Conservation (phyloP, 2,888 invertebrate species). For the Melinaea menophilus region DNA sequence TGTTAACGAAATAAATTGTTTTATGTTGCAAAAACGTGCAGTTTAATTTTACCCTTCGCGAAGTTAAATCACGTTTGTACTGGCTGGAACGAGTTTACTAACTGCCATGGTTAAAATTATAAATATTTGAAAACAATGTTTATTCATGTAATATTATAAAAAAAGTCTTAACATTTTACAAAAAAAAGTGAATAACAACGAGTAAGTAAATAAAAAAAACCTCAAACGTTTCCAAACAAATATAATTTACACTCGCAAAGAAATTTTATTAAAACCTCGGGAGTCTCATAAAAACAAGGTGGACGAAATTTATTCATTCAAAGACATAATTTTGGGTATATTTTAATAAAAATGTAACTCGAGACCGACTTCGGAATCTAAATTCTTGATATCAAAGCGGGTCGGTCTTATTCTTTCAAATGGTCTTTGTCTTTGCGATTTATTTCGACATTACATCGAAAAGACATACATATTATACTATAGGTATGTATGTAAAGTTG, state of each 20-base stretch:
- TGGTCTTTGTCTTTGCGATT: background rate
- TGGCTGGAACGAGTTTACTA: no score
- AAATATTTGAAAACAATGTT: no score
- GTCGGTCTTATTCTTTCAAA: background rate
- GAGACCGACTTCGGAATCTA: slow-evolving; percentile 32
- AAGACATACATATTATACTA: no score
- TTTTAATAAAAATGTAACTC: slow-evolving; percentile 59
- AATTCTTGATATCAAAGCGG: slow-evolving; percentile 10
- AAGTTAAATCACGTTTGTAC: no score
- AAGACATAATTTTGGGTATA: slow-evolving; percentile 59
- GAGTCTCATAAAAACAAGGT: slow-evolving; percentile 54
- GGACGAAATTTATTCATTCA: slow-evolving; percentile 63
- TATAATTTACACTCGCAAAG: slow-evolving; percentile 48
- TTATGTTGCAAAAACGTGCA: background rate
- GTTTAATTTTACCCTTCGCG: no score
- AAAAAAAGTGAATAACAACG: slow-evolving; percentile 5
- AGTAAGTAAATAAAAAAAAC: slow-evolving; percentile 15
- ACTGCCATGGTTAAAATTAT: no score
- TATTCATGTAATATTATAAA: background rate
- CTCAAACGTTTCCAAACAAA: slow-evolving; percentile 37
- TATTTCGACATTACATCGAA: no score
- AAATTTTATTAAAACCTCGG: slow-evolving; percentile 51
- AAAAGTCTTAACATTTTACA: background rate
- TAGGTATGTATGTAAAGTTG: no score
- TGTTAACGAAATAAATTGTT: slow-evolving; percentile 13